Conservation (phyloP, 2,797 vertebrate genomes). For the Leptodactylus fallax region DNA sequence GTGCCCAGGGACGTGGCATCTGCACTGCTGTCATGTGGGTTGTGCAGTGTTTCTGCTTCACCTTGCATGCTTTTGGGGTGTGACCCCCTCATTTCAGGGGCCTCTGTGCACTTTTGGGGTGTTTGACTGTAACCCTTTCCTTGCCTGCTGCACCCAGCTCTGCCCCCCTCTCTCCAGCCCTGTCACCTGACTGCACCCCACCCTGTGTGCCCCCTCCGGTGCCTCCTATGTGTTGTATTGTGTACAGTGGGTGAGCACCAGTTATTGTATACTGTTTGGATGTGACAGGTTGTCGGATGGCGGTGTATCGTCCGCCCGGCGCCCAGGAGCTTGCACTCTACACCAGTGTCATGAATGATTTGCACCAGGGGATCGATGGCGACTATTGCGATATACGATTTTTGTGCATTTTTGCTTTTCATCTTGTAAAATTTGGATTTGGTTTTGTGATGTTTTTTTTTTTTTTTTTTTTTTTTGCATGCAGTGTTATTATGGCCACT, state of each 20-base stretch:
- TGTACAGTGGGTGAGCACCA: background rate
- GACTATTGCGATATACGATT: background rate
- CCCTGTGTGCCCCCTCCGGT: background rate
- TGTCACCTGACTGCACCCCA: constrained; percentile 14
- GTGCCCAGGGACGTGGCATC: background rate
- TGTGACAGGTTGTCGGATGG: background rate
- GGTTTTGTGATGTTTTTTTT: no score
- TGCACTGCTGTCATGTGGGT: background rate
- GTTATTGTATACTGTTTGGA: background rate
- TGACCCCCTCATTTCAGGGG: background rate
- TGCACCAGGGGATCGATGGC: no score
- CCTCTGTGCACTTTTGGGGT: background rate
- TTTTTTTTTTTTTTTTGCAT: no score
- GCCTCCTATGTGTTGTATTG: background rate
- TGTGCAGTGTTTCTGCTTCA: background rate
- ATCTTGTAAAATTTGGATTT: background rate
- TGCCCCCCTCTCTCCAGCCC: background rate
- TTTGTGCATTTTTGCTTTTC: no score
- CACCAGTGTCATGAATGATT: background rate
- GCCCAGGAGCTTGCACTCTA: background rate
- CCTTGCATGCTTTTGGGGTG: background rate
- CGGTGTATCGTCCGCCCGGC: background rate
- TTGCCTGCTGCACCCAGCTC: background rate
- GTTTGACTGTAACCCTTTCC: background rate
- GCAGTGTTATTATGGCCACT: no score